Evolutionary conservation across 1,140 invertebrate genomes (phyloP), one percentile per base, ranked within the genome.

Genomic region (Plutomurus gul): DNA sequence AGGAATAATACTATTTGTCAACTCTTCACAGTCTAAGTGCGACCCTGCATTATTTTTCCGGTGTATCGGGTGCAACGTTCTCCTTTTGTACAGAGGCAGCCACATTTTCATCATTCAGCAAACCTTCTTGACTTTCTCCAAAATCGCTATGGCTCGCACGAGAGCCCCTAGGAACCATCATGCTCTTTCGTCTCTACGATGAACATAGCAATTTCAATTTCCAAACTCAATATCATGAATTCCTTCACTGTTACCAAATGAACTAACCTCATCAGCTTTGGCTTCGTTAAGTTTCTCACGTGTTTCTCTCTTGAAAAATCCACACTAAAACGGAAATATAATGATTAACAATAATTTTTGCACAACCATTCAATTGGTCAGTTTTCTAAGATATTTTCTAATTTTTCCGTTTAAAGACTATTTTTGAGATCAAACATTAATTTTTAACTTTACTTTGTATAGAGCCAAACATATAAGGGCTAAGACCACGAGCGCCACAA

Each of bases 141-240:
- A 30, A 30, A 3, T 10, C 25, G 16, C 33, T 30, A 30, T 27
- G n/a, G 11, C 8, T 60, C 7, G 3, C 46, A 1, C 11, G 10
- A 7, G 10, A 16, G 27, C 11, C 16, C 33, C 10, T 8, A 6
- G 51, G 51, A 3, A 30, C 25, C 51, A 60, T 60, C 51, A 60
- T 60, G n/a, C 51, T 60, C n/a, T 60, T 60, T 1, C 51, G 51
- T 60, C 25, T 60, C 51, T 60, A n/a, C n/a, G n/a, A n/a, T n/a
- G 27, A 16, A 60, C 22, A 27, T 8, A 43, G 11, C 11, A 43
- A 43, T 43, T 3, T 2, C n/a, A 13, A 3, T 1, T 43, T 43
- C n/a, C 39, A 43, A 13, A 1, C 11, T 13, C 11, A 43, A 43
- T 43, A 43, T 10, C 7, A 13, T 43, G n/a, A 2, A 43, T 43